Evolutionary conservation across 2,888 invertebrate species (phyloP).

Genomic region (Hedya salicella): DNA sequence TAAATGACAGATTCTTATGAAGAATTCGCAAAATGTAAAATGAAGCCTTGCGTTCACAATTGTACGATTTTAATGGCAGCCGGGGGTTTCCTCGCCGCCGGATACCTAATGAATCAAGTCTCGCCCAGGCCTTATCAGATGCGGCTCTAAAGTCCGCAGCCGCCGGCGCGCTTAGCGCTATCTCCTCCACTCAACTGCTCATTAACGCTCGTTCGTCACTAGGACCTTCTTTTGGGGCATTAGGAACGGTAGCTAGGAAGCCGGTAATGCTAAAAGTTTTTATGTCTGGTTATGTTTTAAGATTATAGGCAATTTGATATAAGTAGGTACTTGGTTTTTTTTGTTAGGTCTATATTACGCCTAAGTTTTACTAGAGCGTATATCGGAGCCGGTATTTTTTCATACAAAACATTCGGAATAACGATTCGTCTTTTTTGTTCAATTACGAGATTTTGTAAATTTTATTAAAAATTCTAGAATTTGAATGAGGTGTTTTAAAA

Average conservation of each 20-base stretch:
- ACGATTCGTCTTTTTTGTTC: no score
- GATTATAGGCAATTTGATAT: constrained; percentile 6
- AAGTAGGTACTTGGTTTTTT: not conserved
- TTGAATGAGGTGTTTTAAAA: no score
- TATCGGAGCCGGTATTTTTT: no score
- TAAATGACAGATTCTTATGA: no score
- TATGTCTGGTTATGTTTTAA: not conserved
- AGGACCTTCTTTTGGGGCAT: constrained; percentile 10
- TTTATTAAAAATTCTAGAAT: no score
- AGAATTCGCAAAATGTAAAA: not conserved
- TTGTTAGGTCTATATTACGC: not conserved
- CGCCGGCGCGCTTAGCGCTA: constrained; percentile 19
- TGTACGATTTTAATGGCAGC: not conserved
- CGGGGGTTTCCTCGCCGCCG: not conserved
- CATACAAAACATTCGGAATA: no score
- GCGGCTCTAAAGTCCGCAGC: constrained; percentile 24
- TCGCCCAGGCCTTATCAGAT: constrained; percentile 23
- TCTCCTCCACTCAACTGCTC: constrained; percentile 40
- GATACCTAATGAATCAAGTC: constrained; percentile 29
- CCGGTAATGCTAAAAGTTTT: constrained; percentile 10
- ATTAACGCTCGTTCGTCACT: constrained; percentile 38
- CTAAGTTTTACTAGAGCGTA: no score
- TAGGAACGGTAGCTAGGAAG: constrained; percentile 4
- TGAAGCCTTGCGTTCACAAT: not conserved
- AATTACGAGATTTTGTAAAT: no score